Evolutionary conservation across 64 coral and sea anemone genomes (phyloP).

Genomic region (Montipora foliosa): DNA sequence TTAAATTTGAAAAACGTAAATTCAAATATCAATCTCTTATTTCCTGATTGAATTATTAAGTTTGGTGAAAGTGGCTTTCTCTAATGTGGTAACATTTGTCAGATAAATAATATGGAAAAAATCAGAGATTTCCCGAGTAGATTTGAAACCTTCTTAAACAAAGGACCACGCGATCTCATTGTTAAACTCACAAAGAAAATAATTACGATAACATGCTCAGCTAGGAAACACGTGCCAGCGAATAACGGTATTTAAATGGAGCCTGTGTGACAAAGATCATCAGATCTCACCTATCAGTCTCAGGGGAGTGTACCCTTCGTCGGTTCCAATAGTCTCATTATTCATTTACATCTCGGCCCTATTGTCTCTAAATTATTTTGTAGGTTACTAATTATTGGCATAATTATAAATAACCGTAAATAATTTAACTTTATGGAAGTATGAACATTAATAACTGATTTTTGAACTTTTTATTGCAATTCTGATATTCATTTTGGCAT

Average conservation of each 20-base stretch:
- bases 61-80: neutral
- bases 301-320: neutral
- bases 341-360: neutral
- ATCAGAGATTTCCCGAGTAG: neutral
- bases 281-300: neutral
- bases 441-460: too few species aligned
- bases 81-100: neutral
- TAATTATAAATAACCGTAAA: neutral
- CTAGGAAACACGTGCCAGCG: neutral
- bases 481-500: too few species aligned
- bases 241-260: neutral
- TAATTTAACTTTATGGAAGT: neutral
- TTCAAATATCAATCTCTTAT: neutral
- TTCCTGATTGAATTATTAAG: neutral
- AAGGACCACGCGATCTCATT: conserved; percentile 42
- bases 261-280: neutral
- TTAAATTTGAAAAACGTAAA: neutral
- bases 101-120: neutral
- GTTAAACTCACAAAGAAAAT: neutral
- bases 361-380: neutral
- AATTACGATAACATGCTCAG: neutral
- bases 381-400: neutral
- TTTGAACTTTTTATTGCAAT: too few species aligned
- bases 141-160: conserved; percentile 19
- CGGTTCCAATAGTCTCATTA: neutral